phyloP scores from a whole-genome alignment of 1,140 invertebrate genomes.

The Brachionus rubens region DNA sequence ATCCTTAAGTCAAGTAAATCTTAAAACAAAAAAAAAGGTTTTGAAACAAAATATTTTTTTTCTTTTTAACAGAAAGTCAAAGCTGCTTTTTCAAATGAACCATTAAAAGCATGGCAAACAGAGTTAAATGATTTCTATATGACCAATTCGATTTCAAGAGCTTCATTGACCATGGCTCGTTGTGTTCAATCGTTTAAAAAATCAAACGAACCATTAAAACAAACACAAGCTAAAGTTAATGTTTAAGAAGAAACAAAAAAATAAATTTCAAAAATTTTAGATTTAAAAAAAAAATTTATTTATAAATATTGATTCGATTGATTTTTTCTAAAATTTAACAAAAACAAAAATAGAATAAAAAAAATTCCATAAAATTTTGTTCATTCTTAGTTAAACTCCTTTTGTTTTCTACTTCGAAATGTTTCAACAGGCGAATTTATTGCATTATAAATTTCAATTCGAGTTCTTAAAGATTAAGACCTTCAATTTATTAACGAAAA shows the following conservation, averaged over 20 bases:
- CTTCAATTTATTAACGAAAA: too few species aligned
- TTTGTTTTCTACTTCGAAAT: too few species aligned
- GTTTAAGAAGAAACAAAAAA: too few species aligned
- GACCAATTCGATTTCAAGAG: slow-evolving; percentile 90
- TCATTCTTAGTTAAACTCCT: too few species aligned
- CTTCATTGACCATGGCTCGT: slow-evolving; percentile 98
- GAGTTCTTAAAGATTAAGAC: too few species aligned
- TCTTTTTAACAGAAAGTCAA: slow-evolving; percentile 5
- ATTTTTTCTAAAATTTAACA: neutral
- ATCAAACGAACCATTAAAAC: slow-evolving; percentile 13
- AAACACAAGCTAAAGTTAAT: slow-evolving; percentile 26
- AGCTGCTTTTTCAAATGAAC: neutral
- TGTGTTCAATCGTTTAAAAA: slow-evolving; percentile 74
- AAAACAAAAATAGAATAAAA: too few species aligned
- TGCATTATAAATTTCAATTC: too few species aligned
- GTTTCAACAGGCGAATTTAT: too few species aligned
- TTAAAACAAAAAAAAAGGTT: neutral
- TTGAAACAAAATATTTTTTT: neutral
- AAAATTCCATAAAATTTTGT: too few species aligned
- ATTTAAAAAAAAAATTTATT: slow-evolving; percentile 1
- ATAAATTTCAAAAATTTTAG: neutral
- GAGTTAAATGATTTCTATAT: slow-evolving; percentile 91
- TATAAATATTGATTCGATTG: neutral
- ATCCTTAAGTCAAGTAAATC: slow-evolving; percentile 9
- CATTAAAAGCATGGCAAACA: slow-evolving; percentile 4